A percentile compares a stretch with the other conserved stretches of the same genome.
Evolutionary conservation across 2,797 vertebrate species (phyloP).

Genomic region (Hephaestus fuliginosus): DNA sequence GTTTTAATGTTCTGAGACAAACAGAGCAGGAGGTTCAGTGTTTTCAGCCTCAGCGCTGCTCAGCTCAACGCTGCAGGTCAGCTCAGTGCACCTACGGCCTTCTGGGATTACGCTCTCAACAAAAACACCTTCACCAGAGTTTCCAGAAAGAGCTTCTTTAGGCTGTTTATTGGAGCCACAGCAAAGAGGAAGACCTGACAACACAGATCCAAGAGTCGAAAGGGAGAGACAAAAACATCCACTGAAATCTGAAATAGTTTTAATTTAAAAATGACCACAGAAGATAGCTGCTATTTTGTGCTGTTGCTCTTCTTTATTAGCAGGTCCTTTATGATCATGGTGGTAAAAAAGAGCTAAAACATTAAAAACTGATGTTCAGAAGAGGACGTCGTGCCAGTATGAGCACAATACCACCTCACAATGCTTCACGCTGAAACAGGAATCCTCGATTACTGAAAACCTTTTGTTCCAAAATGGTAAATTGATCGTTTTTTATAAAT

Average conservation of each 20-base stretch:
- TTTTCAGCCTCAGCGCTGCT: constrained; percentile 34
- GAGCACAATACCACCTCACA: neutral
- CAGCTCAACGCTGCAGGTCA: constrained; percentile 9
- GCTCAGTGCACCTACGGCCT: neutral
- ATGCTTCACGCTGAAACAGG: neutral
- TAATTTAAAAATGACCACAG: neutral
- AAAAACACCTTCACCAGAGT: neutral
- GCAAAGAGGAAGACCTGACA: neutral
- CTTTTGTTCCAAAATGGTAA: neutral
- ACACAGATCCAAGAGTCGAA: too few relatives aligned
- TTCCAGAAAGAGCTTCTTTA: neutral
- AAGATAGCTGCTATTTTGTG: neutral
- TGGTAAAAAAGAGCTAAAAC: neutral
- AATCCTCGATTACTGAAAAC: neutral
- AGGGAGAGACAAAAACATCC: too few relatives aligned
- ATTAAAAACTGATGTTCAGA: too few relatives aligned
- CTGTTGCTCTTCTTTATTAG: neutral
- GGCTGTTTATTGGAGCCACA: neutral
- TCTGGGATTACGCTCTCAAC: neutral
- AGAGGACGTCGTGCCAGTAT: neutral
- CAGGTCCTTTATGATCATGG: neutral
- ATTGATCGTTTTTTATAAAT: too few relatives aligned
- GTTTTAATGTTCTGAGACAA: constrained; percentile 50
- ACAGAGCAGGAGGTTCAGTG: constrained; percentile 41
- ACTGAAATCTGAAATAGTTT: too few relatives aligned